Evolutionary conservation across 2,113 vertebrate genomes (phyloP), one percentile per base, ranked within the genome.

Genomic region (Sisor rabdophorus): DNA sequence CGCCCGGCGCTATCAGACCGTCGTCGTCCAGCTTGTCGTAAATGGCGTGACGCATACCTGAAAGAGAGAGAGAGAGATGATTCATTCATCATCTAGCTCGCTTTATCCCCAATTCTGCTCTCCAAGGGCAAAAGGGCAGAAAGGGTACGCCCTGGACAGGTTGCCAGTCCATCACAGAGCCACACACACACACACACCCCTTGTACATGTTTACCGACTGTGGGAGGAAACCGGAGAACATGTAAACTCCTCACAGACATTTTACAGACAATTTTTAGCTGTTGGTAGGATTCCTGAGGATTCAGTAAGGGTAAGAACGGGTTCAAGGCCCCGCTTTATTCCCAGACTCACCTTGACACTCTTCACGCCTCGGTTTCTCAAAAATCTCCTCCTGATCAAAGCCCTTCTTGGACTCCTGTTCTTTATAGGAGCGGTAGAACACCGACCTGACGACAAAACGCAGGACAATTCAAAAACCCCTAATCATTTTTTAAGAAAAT

Each of bases 21-120:
- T 99, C 97, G 4, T 99, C 97, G 10, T 99, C 97, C 67, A 99
- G 88, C 84, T 99, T 99, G 78, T 99, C 97, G 20, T 99, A 99
- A 85, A 99, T 99, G 54, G 97, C 97, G 2, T 99, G 97, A 55
- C 97, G 91, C 97, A 99, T 99, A 48, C 97, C 97, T 99, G 24
- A 36, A 26, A 61, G 19, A 36, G 12, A 76, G 19, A 22, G 0
- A 1, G 28, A 44, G 1, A 60, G 12, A 11, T 70, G 16, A 60
- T 52, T 19, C 22, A 44, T 22, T 44, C 32, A 36, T 3, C 3
- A 7, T 36, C 7, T 36, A 36, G 32, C 7, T n/a, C n/a, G n/a
- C n/a, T n/a, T n/a, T n/a, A n/a, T n/a, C n/a, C n/a, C n/a, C n/a
- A n/a, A n/a, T n/a, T n/a, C n/a, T n/a, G n/a, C n/a, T n/a, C n/a